Base-by-base conservation (phyloP, 2,113 vertebrate genomes). In the Scomber scombrus region DNA sequence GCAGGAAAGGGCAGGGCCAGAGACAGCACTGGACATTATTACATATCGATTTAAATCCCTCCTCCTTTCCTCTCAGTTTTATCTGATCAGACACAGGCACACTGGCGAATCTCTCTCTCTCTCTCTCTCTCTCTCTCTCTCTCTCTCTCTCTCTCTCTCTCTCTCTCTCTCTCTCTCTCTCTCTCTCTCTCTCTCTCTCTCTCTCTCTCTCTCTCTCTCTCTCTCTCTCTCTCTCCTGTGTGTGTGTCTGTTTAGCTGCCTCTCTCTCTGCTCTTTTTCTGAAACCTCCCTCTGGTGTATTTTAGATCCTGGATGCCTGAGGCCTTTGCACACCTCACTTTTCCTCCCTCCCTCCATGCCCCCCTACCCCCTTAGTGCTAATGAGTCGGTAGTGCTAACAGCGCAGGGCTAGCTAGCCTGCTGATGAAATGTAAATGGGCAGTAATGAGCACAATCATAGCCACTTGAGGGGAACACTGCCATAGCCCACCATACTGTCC, bases 381-480 rank as follows among this genome's bases (percentile, higher is more conserved):
- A 92, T 90, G 89, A 93, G 78, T 86, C 51, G 12, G 65, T 63
- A 79, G 96, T 72, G 87, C 89, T 91, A 92, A 88, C 88, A 66
- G 86, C 16, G 75, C 72, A 47, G 58, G 82, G 87, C 88, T 89
- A 91, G 88, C 96, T 97, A 95, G 96, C 96, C 94, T 92, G 94
- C 95, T 96, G 96, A 97, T 96, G 96, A 97, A 96, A 97, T 97
- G 96, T 96, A 97, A 97, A 97, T 96, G 96, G 95, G 92, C 96
- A 96, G 95, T 96, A 96, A 97, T 95, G 95, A 97, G 95, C 94
- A 95, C 95, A 96, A 94, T 96, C 95, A 95, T 93, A 93, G 95
- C 94, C 96, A 92, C 96, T 91, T 89, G 96, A 96, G 97, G 91
- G 87, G 75, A 93, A 91, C 90, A 16, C 66, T 51, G 75, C 95